A percentile compares a stretch with the other conserved stretches of the same genome.
Conservation (phyloP, 2,888 invertebrate species). For the Poecilus cupreus region DNA sequence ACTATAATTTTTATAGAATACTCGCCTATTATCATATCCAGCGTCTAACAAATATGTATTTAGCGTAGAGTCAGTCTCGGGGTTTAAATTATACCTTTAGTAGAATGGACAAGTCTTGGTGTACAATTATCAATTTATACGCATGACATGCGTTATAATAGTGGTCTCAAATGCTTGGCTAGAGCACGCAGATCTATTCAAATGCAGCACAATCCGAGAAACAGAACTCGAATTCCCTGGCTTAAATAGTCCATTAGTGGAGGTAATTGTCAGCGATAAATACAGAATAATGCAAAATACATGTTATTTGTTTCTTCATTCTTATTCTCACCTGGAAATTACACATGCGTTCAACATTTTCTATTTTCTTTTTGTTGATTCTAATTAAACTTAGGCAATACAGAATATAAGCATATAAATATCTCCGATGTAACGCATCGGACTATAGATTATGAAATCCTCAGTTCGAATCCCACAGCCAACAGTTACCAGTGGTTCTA, state of each 20-base stretch:
- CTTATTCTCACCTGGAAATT: no score
- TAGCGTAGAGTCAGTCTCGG: not conserved
- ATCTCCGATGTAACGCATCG: no score
- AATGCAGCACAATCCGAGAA: not conserved
- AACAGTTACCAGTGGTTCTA: no score
- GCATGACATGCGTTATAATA: conserved; percentile 41
- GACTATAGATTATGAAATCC: no score
- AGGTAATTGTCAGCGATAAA: not conserved
- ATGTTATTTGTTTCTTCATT: not conserved
- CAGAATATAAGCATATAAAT: no score
- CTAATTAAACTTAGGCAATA: no score
- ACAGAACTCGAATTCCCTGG: not conserved
- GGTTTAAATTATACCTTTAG: conserved; percentile 22
- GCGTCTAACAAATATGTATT: not conserved
- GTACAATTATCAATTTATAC: conserved; percentile 43
- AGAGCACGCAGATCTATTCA: not conserved
- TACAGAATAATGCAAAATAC: not conserved
- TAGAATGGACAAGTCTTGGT: not conserved
- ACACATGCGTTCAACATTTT: no score
- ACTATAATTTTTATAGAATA: conserved; percentile 11
- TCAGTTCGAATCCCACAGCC: no score
- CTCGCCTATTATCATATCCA: conserved; percentile 17
- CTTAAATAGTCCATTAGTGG: not conserved
- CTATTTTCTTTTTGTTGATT: no score
- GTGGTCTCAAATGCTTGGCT: not conserved